Percentiles rank a stretch among this genome's conserved stretches.
Conservation (phyloP, 2,888 invertebrate genomes). For the Eristalinus sepulchralis region DNA sequence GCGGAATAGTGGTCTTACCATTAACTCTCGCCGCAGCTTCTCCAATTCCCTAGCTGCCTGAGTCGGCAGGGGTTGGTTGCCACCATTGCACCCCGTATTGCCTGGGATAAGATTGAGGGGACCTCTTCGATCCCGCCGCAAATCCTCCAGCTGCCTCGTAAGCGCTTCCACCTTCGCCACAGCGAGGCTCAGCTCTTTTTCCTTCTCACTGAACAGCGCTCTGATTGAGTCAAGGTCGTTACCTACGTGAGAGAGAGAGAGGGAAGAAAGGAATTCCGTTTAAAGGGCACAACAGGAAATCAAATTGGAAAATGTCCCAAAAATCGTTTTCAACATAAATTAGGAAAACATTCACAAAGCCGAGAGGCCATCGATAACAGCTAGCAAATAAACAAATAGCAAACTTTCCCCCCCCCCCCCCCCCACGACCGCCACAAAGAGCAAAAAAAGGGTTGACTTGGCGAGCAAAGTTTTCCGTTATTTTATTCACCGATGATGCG, state of each 20-base stretch:
- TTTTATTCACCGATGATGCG: constrained; percentile 48
- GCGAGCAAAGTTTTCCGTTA: constrained; percentile 4
- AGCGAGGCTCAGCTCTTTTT: constrained; percentile 97
- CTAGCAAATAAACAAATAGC: constrained; percentile 27
- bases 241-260: constrained; percentile 82
- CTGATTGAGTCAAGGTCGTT: constrained; percentile 98
- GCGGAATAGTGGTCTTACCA: constrained; percentile 84
- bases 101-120: constrained; percentile 80
- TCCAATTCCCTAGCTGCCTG: constrained; percentile 94
- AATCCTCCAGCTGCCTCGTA: constrained; percentile 95
- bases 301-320: constrained; percentile 11
- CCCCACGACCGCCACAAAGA: not conserved
- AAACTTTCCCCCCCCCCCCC: constrained; percentile 20
- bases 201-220: constrained; percentile 97
- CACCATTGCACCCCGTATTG: constrained; percentile 74
- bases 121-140: constrained; percentile 86
- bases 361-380: constrained; percentile 27
- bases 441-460: constrained; percentile 5
- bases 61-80: constrained; percentile 83
- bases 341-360: constrained; percentile 13
- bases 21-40: constrained; percentile 93
- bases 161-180: constrained; percentile 98
- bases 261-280: not conserved
- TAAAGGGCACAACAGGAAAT: not conserved
- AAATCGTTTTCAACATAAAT: constrained; percentile 40